phyloP scores from a whole-genome alignment of 2,888 invertebrate genomes.

The Meloe dianella region DNA sequence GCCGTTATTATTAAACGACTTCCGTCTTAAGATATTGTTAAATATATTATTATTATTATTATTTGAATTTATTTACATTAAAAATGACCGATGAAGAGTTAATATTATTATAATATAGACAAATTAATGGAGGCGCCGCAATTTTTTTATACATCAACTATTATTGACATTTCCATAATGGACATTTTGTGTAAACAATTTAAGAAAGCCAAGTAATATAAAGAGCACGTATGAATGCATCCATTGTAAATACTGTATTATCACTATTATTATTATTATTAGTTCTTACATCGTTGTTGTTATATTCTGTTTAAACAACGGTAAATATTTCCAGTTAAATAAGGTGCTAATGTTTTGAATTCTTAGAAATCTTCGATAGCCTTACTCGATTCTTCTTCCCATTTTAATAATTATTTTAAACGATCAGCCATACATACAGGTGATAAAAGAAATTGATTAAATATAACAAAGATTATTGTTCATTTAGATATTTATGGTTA shows the following conservation, averaged over 20 bases:
- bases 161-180: slow-evolving; percentile 16
- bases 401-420: not conserved
- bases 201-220: not conserved
- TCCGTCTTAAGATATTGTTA: not conserved
- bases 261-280: not conserved
- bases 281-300: not conserved
- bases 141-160: not conserved
- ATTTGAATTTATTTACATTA: not conserved
- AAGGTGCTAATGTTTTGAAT: slow-evolving; percentile 11
- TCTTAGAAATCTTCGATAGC: slow-evolving; percentile 1
- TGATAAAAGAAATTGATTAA: not conserved
- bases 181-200: slow-evolving; percentile 14
- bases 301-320: slow-evolving; percentile 3
- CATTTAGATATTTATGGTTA: not conserved
- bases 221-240: not conserved
- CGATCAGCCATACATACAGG: not conserved
- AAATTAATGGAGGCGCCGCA: not conserved
- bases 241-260: slow-evolving; percentile 1
- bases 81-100: not conserved
- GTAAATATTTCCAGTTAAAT: slow-evolving; percentile 12
- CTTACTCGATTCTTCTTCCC: not conserved
- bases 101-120: no score
- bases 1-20: slow-evolving; percentile 3
- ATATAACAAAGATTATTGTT: no score
- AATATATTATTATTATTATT: not conserved